Percentiles rank a stretch among this genome's conserved stretches.
These are phyloP conservation scores for Chlorocebus sabaeus DNA, from an alignment of 2,113 vertebrate genomes.

Conservation along the genomic window DNA sequence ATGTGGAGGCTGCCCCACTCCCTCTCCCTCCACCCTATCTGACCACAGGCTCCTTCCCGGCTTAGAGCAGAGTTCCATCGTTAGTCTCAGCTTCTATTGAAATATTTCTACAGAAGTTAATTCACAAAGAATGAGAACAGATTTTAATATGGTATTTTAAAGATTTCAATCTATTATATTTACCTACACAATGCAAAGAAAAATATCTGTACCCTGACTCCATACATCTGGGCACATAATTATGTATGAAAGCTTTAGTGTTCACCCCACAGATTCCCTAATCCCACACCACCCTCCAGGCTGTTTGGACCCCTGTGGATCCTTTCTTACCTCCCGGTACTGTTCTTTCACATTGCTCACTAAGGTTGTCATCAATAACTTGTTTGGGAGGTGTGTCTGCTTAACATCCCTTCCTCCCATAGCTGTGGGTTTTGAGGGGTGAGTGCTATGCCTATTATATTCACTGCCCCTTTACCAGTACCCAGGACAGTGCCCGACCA, in stretches of 20 bases:
- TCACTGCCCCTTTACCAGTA: neutral
- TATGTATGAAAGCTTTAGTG: neutral
- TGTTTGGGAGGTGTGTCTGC: neutral
- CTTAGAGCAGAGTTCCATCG: neutral
- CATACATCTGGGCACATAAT: neutral
- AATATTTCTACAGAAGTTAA: neutral
- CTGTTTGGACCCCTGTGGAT: neutral
- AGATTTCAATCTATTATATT: neutral
- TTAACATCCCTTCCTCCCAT: neutral
- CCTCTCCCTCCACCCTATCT: neutral
- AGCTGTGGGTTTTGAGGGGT: neutral
- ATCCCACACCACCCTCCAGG: neutral
- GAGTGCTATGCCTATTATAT: neutral
- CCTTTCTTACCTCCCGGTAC: neutral
- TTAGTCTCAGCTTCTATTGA: neutral
- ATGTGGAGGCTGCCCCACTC: neutral
- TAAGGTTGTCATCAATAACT: neutral
- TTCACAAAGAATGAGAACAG: neutral
- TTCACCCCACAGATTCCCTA: neutral
- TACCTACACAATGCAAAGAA: neutral
- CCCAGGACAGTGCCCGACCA: neutral
- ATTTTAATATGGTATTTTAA: neutral
- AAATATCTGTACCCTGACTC: neutral
- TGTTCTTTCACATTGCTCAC: neutral
- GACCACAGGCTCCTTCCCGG: neutral